Percentiles rank a stretch among this genome's conserved stretches.
Evolutionary conservation across 2,888 invertebrate species (phyloP).

Genomic region (Drosophila basisetae): DNA sequence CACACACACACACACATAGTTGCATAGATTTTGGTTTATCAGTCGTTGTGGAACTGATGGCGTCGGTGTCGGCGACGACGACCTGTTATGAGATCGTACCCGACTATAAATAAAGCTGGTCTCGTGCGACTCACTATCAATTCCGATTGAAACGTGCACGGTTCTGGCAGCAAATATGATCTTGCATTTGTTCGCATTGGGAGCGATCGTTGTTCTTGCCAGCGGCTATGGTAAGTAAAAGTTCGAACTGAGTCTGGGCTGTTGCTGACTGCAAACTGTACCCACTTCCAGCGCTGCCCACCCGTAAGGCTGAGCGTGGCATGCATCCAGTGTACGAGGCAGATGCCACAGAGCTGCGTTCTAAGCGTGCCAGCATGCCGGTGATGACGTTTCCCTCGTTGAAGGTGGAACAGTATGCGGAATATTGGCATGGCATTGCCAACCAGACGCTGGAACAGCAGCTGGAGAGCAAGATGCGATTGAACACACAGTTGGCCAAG

Average conservation of each 20-base stretch:
- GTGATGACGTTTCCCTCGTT: slow-evolving; percentile 75
- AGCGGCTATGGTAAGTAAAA: slow-evolving; percentile 51
- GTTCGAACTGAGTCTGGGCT: not conserved
- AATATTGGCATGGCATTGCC: slow-evolving; percentile 86
- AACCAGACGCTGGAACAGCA: slow-evolving; percentile 85
- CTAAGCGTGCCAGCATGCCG: slow-evolving; percentile 82
- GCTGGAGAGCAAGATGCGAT: slow-evolving; percentile 73
- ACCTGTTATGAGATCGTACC: slow-evolving; percentile 51
- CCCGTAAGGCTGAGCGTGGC: slow-evolving; percentile 66
- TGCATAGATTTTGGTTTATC: slow-evolving; percentile 60
- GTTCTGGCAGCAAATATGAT: slow-evolving; percentile 40
- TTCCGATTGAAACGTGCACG: slow-evolving; percentile 63
- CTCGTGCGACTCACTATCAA: slow-evolving; percentile 67
- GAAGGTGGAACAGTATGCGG: slow-evolving; percentile 72
- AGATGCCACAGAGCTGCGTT: slow-evolving; percentile 28
- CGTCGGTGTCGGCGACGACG: slow-evolving; percentile 41
- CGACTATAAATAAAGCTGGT: slow-evolving; percentile 68
- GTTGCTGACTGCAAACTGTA: slow-evolving; percentile 29
- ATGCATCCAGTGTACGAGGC: slow-evolving; percentile 81
- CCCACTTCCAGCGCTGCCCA: slow-evolving; percentile 25
- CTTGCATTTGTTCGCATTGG: slow-evolving; percentile 41
- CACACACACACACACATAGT: not conserved
- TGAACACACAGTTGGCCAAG: slow-evolving; percentile 85
- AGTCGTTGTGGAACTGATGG: slow-evolving; percentile 33
- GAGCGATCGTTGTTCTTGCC: slow-evolving; percentile 40